phyloP scores from a whole-genome alignment of 2,888 invertebrate species.

The Hyles lineata region DNA sequence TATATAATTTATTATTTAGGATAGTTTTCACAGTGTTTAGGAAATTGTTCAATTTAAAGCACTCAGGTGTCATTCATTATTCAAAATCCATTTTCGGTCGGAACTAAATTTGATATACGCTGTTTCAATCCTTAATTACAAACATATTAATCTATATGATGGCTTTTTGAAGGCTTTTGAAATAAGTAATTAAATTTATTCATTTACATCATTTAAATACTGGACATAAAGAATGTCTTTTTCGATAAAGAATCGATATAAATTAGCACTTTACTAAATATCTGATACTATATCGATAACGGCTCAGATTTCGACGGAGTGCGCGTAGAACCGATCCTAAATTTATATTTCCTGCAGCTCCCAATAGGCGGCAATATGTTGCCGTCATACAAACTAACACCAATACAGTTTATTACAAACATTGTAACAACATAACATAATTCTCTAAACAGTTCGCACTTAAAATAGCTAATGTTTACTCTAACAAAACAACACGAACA shows the following conservation, averaged over 20 bases:
- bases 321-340: neutral
- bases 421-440: slow-evolving; percentile 9
- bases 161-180: too few species aligned
- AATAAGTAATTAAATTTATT: too few species aligned
- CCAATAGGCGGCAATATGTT: slow-evolving; percentile 12
- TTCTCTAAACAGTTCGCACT: neutral
- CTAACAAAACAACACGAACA: slow-evolving; percentile 18
- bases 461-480: slow-evolving; percentile 13
- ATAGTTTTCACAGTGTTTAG: neutral
- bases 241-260: too few species aligned
- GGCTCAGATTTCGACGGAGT: neutral
- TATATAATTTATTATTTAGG: neutral
- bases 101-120: neutral
- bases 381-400: slow-evolving; percentile 18
- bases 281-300: neutral
- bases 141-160: too few species aligned
- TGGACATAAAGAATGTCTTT: too few species aligned
- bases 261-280: neutral
- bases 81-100: neutral
- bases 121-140: neutral
- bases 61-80: neutral
- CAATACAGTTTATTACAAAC: slow-evolving; percentile 25
- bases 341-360: slow-evolving; percentile 21
- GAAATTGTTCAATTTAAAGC: neutral
- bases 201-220: too few species aligned